phyloP scores from a whole-genome alignment of 2,113 vertebrate genomes.

The Ptilorrhoa leucosticta region DNA sequence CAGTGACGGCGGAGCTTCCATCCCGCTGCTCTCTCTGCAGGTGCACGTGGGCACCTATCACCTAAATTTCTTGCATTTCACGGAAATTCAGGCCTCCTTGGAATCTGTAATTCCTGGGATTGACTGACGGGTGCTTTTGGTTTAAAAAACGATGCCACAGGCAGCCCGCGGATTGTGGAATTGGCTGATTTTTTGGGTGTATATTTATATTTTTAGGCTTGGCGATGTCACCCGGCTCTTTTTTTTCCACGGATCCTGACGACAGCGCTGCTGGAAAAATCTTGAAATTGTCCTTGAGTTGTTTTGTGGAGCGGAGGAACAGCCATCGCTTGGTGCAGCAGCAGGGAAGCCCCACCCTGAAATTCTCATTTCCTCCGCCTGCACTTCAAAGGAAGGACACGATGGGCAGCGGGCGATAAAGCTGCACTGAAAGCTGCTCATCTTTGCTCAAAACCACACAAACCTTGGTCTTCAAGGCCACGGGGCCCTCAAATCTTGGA shows the following conservation, averaged over 20 bases:
- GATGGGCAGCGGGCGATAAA: fast-evolving
- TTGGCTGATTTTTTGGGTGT: neutral
- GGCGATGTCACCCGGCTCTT: neutral
- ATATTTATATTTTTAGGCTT: neutral
- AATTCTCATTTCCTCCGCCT: neutral
- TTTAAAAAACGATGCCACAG: neutral
- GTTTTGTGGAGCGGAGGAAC: neutral
- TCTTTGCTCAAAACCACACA: neutral
- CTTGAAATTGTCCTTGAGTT: neutral
- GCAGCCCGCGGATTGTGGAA: fast-evolving
- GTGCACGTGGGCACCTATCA: neutral
- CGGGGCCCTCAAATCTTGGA: fast-evolving
- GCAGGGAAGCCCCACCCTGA: neutral
- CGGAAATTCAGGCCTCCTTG: neutral
- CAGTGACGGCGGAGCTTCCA: neutral
- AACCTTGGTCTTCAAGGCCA: neutral
- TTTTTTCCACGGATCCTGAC: neutral
- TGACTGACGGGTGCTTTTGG: neutral
- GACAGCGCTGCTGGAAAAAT: neutral
- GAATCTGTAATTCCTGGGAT: neutral
- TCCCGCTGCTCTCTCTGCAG: neutral
- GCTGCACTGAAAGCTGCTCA: neutral
- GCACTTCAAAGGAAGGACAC: neutral
- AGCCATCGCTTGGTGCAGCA: neutral
- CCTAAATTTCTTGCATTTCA: neutral